phyloP scores from a whole-genome alignment of 2,888 invertebrate species.

The Eutolmus rufibarbis region DNA sequence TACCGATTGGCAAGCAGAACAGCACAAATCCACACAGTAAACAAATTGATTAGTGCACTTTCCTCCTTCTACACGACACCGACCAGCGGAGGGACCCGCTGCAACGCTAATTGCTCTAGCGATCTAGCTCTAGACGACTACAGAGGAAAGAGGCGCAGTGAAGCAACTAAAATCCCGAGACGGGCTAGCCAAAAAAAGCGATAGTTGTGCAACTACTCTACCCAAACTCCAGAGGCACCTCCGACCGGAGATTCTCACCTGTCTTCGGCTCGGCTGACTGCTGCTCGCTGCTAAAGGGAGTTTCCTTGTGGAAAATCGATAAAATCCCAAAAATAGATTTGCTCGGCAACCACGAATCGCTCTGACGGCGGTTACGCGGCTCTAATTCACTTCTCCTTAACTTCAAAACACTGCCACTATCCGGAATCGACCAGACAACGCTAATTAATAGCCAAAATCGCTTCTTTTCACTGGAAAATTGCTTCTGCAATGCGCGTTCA shows the following conservation, averaged over 20 bases:
- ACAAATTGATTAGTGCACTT: slow-evolving; percentile 14
- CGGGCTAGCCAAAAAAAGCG: slow-evolving; percentile 1
- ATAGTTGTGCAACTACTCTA: slow-evolving; percentile 34
- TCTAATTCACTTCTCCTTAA: background rate
- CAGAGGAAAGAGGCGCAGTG: background rate
- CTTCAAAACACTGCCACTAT: background rate
- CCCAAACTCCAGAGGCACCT: background rate
- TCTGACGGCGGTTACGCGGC: background rate
- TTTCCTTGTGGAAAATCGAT: slow-evolving; percentile 44
- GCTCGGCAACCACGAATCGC: slow-evolving; percentile 8
- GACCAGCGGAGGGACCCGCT: background rate
- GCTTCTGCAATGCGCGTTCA: background rate
- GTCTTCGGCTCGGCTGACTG: background rate
- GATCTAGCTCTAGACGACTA: background rate
- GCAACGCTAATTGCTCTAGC: background rate
- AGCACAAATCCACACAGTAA: slow-evolving; percentile 19
- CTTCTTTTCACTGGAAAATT: background rate
- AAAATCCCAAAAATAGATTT: slow-evolving; percentile 44
- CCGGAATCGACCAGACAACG: background rate
- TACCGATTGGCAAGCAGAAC: slow-evolving; percentile 5
- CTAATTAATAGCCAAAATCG: background rate
- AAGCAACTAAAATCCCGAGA: slow-evolving; percentile 6
- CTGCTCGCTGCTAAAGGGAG: slow-evolving; percentile 8
- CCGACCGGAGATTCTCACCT: slow-evolving; percentile 26
- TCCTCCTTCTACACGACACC: background rate